Conservation (phyloP, 1,140 invertebrate genomes). For the Drosophila grimshawi region DNA sequence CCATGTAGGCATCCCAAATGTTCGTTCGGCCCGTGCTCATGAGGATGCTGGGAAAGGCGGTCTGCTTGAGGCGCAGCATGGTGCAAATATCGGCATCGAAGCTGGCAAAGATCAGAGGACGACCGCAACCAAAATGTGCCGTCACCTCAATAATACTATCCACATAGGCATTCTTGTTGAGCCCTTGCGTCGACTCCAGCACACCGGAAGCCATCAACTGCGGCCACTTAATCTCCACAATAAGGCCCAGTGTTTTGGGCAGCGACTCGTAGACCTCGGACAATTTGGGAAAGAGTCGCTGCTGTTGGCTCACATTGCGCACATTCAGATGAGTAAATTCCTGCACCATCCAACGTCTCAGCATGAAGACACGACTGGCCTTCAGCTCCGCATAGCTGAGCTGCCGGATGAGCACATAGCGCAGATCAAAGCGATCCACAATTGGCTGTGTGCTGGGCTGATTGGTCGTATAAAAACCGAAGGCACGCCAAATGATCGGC, state of each 20-base stretch:
- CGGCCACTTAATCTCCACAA: constrained; percentile 98
- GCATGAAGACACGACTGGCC: constrained; percentile 87
- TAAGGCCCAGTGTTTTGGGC: constrained; percentile 93
- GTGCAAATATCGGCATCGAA: constrained; percentile 97
- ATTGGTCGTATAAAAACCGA: constrained; percentile 89
- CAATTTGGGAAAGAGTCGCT: constrained; percentile 96
- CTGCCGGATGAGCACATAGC: constrained; percentile 95
- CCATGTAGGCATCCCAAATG: constrained; percentile 92
- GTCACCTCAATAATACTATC: constrained; percentile 91
- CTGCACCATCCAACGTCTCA: constrained; percentile 52
- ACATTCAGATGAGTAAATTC: constrained; percentile 70
- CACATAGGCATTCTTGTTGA: constrained; percentile 95
- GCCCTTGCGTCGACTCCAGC: constrained; percentile 93
- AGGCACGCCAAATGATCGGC: constrained; percentile 97
- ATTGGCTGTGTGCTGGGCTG: constrained; percentile 89
- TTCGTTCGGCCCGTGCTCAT: constrained; percentile 93
- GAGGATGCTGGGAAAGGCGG: constrained; percentile 96
- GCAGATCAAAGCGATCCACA: constrained; percentile 90
- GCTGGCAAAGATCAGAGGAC: constrained; percentile 95
- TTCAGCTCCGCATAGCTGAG: constrained; percentile 94
- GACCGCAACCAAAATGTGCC: constrained; percentile 89
- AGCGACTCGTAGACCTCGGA: constrained; percentile 90
- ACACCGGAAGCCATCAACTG: constrained; percentile 93
- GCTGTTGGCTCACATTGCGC: constrained; percentile 86
- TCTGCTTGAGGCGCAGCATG: constrained; percentile 96